phyloP scores from a whole-genome alignment of 2,888 invertebrate genomes.

The Julus scanicus region DNA sequence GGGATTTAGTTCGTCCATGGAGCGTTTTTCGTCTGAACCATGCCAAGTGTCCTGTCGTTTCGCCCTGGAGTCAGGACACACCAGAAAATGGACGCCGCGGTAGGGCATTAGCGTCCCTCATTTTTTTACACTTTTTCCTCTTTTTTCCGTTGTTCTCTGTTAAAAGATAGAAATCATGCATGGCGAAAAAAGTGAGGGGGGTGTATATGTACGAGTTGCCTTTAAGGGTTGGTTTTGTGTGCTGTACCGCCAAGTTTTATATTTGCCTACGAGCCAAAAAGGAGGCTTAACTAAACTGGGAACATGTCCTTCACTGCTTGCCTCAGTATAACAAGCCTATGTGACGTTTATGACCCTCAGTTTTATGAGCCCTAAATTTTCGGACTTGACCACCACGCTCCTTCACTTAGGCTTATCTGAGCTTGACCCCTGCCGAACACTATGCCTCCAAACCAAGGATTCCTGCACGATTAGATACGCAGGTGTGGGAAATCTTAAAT shows the following conservation, averaged over 20 bases:
- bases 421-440: constrained; percentile 13
- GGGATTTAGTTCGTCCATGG: not conserved
- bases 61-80: constrained; percentile 15
- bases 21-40: not conserved
- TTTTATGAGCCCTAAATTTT: constrained; percentile 49
- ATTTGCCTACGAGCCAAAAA: constrained; percentile 10
- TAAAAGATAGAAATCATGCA: constrained; percentile 14
- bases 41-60: not conserved
- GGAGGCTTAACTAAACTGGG: not conserved
- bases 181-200: not conserved
- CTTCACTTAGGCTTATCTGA: constrained; percentile 39
- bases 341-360: constrained; percentile 45
- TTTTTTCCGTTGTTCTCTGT: not conserved
- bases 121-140: not conserved
- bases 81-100: constrained; percentile 1
- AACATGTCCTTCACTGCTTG: not conserved
- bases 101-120: constrained; percentile 6
- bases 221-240: not conserved
- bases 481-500: constrained; percentile 10
- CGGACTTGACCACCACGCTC: not conserved
- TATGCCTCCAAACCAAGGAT: not conserved
- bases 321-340: too few species aligned
- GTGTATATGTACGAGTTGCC: not conserved
- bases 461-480: constrained; percentile 22
- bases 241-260: constrained; percentile 25